Percentiles rank a stretch among this genome's conserved stretches.
Conservation (phyloP, 2,113 vertebrate species). For the Crocuta crocuta region DNA sequence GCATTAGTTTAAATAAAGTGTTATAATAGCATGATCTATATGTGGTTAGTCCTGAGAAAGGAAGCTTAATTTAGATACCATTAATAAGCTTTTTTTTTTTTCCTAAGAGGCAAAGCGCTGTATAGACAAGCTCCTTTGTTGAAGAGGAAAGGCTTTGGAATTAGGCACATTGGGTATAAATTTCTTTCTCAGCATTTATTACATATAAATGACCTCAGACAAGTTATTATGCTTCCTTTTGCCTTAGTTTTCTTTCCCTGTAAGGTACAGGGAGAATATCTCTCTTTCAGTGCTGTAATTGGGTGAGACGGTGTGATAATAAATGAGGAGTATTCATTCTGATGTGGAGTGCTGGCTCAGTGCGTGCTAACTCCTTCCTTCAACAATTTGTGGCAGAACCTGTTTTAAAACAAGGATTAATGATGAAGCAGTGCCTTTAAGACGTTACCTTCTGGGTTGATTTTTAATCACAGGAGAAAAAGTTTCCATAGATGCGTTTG, state of each 20-base stretch:
- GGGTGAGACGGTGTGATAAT: background rate
- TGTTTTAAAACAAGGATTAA: background rate
- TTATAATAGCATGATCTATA: background rate
- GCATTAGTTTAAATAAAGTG: background rate
- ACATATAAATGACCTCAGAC: background rate
- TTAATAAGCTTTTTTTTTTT: background rate
- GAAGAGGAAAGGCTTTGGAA: background rate
- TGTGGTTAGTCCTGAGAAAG: background rate
- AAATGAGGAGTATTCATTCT: background rate
- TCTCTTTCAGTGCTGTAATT: background rate
- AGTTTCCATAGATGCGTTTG: background rate
- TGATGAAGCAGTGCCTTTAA: background rate
- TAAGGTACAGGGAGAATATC: background rate
- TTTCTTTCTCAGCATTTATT: background rate
- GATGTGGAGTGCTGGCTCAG: background rate
- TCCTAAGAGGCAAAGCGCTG: background rate
- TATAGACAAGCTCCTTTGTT: background rate
- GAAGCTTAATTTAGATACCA: background rate
- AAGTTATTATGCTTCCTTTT: background rate
- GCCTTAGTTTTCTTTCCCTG: background rate
- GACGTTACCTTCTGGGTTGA: background rate
- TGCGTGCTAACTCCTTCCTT: fast-evolving
- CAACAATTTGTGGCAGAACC: background rate
- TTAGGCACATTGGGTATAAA: background rate
- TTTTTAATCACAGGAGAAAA: background rate